These are phyloP conservation scores for Diloba caeruleocephala DNA, from an alignment of 2,888 invertebrate species.

Conservation along the genomic window DNA sequence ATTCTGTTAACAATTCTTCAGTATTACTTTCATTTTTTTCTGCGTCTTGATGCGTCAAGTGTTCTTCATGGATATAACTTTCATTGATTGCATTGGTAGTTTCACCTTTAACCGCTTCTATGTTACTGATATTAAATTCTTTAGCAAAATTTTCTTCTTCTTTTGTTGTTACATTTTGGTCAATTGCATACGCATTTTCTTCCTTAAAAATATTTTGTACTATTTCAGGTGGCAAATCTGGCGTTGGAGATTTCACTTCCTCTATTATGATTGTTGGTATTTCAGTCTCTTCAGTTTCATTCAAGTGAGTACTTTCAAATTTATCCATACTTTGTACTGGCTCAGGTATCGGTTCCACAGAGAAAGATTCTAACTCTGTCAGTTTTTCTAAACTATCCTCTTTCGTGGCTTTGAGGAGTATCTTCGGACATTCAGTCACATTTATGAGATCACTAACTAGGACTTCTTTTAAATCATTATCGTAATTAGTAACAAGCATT, in stretches of 20 bases:
- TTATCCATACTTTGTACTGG: conserved; percentile 69
- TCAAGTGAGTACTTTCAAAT: conserved; percentile 39
- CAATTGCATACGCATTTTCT: conserved; percentile 32
- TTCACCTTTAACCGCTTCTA: conserved; percentile 40
- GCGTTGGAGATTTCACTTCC: conserved; percentile 50
- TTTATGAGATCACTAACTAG: conserved; percentile 56
- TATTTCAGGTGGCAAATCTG: conserved; percentile 73
- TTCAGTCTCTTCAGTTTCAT: conserved; percentile 48
- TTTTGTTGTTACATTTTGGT: conserved; percentile 29
- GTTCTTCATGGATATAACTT: conserved; percentile 14
- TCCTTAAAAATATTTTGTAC: conserved; percentile 76
- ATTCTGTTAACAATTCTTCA: conserved; percentile 3
- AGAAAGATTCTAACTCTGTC: conserved; percentile 32
- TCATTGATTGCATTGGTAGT: conserved; percentile 37
- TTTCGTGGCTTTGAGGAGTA: conserved; percentile 25
- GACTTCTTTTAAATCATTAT: conserved; percentile 47
- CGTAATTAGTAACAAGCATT: conserved; percentile 25
- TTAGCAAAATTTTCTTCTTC: conserved; percentile 6
- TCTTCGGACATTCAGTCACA: conserved; percentile 37
- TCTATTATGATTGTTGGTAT: conserved; percentile 47
- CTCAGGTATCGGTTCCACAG: conserved; percentile 61
- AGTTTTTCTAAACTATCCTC: conserved; percentile 45
- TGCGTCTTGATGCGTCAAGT: conserved; percentile 3
- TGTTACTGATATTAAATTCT: conserved; percentile 7
- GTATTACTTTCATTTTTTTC: conserved; percentile 9